Base-by-base conservation (phyloP, 1,140 invertebrate species). In the Lordiphosa clarofinis region DNA sequence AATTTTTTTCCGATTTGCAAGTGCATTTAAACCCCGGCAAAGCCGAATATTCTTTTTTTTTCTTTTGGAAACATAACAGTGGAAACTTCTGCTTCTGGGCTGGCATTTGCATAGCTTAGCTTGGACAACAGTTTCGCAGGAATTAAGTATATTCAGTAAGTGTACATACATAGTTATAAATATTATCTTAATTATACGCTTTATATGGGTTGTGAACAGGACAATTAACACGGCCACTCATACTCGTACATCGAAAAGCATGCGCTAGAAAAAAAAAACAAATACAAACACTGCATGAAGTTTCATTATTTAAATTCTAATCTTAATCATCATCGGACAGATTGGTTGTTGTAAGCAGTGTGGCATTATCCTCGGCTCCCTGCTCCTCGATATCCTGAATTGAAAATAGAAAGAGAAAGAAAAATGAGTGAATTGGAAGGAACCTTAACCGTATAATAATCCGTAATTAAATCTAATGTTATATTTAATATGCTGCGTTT, bases 341-440 rank as follows among this genome's bases (percentile, higher is more conserved):
- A 73, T 88, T 88, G 47, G 79, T 71, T 50, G 76, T 86, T 36
- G 87, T 79, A n/a, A 88, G 54, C 63, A 88, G 57, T 39, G 87
- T 88, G 64, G 87, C 78, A 71, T 88, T 88, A 57, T 88, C 87
- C 48, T 88, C 87, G 40, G 68, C 81, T 28, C 84, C 87, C 42
- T 81, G 76, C 60, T 88, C 87, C 49, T 88, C 87, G 31, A 88
- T 79, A 39, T 88, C 86, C 86, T 88, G 56, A 4, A 39, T 49
- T 15, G 12, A 10, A 35, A 36, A 62, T 21, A 38, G 2, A 43
- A n/a, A 47, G n/a, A 46, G n/a, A n/a, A n/a, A n/a, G n/a, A n/a
- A n/a, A n/a, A n/a, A n/a, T n/a, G n/a, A n/a, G n/a, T n/a, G n/a
- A n/a, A n/a, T n/a, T n/a, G n/a, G n/a, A n/a, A n/a, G n/a, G n/a